Conservation (phyloP, 2,888 invertebrate species). For the Sussaba pulchella region DNA sequence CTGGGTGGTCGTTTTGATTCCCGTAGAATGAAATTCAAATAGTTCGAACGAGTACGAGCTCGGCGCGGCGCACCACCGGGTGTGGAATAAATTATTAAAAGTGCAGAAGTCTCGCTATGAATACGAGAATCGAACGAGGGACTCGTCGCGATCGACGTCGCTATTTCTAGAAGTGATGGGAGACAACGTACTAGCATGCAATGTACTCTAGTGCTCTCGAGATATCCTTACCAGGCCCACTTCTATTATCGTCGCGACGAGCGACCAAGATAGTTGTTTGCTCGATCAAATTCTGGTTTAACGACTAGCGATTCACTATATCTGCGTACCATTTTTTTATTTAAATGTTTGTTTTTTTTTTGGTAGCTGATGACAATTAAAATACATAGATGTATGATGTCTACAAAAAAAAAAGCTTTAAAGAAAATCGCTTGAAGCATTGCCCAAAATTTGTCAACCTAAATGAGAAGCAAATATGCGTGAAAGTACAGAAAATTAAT, state of each 20-base stretch:
- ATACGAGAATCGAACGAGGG: conserved; percentile 54
- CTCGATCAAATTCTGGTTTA: conserved; percentile 16
- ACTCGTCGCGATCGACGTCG: conserved; percentile 22
- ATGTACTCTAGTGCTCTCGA: conserved; percentile 24
- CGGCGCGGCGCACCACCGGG: background rate
- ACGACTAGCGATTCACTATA: background rate
- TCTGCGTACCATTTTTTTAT: background rate
- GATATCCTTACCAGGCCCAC: conserved; percentile 25
- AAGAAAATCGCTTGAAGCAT: background rate
- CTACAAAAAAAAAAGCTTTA: background rate
- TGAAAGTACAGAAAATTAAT: too few species aligned
- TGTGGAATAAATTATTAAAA: conserved; percentile 65
- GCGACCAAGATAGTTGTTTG: conserved; percentile 15
- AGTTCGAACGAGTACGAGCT: conserved; percentile 42
- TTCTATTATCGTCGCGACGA: conserved; percentile 21
- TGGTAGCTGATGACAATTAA: background rate
- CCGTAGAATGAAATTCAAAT: conserved; percentile 51
- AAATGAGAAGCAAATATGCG: too few species aligned
- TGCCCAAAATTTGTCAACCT: background rate
- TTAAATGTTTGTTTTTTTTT: too few species aligned
- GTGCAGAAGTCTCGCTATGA: conserved; percentile 61
- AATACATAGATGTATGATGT: background rate
- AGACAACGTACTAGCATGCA: conserved; percentile 22
- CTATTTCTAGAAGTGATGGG: conserved; percentile 64
- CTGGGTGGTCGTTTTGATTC: conserved; percentile 50